Evolutionary conservation across 2,113 vertebrate species (phyloP).

Genomic region (Pomatostomus ruficeps): DNA sequence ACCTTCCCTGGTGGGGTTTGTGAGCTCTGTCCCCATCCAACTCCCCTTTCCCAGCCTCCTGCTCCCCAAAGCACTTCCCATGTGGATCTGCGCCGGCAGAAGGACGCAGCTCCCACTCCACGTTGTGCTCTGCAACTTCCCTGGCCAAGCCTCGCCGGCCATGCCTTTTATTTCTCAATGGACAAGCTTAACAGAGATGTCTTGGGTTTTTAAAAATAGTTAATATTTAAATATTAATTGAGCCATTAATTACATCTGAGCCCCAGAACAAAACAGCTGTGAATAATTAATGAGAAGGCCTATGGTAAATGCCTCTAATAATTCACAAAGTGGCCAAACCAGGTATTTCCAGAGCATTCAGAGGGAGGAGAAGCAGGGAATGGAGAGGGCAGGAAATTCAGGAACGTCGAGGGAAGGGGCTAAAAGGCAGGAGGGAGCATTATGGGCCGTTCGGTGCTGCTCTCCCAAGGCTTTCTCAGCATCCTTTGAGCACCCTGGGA

Average conservation of each 20-base stretch:
- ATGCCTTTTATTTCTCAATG: conserved; percentile 42
- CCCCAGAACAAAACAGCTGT: conserved; percentile 67
- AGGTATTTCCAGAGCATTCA: conserved; percentile 47
- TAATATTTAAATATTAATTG: conserved; percentile 76
- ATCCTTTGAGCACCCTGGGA: background rate
- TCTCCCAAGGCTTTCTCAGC: background rate
- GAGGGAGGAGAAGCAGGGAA: background rate
- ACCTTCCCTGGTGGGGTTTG: background rate
- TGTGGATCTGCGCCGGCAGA: rapidly evolving
- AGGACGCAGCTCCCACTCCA: background rate
- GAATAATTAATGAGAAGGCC: conserved; percentile 70
- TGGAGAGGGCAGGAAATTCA: background rate
- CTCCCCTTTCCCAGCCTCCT: background rate
- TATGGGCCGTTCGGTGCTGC: background rate
- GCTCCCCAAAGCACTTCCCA: background rate
- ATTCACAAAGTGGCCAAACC: conserved; percentile 56
- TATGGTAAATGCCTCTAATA: conserved; percentile 68
- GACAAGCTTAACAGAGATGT: conserved; percentile 39
- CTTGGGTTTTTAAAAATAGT: conserved; percentile 71
- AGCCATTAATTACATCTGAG: conserved; percentile 73
- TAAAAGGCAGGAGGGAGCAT: background rate
- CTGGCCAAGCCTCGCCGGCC: background rate
- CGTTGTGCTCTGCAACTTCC: background rate
- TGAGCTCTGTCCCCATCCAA: background rate
- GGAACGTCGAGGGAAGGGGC: background rate